These are phyloP conservation scores for Cathartes aura DNA, from an alignment of 2,113 vertebrate genomes.

Conservation along the genomic window DNA sequence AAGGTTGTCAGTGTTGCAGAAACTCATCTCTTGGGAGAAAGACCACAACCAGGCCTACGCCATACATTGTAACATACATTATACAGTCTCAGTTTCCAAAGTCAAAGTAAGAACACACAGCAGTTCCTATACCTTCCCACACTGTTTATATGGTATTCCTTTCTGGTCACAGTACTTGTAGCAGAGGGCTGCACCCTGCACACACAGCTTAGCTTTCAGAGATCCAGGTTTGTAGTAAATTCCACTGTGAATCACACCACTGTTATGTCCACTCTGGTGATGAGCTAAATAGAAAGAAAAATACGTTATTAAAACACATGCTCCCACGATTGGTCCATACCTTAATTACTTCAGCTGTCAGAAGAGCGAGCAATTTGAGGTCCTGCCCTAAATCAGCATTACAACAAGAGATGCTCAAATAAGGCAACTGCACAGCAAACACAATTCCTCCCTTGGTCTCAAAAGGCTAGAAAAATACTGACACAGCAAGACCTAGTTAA, in stretches of 20 bases:
- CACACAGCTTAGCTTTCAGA: conserved; percentile 93
- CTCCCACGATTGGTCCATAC: background rate
- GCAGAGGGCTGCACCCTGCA: conserved; percentile 86
- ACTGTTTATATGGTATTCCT: conserved; percentile 88
- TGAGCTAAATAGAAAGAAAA: conserved; percentile 74
- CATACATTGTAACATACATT: fast-evolving
- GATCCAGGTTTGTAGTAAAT: conserved; percentile 97
- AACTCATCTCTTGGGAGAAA: background rate
- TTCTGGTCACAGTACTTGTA: conserved; percentile 93
- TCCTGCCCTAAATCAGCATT: background rate
- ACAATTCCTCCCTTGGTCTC: background rate
- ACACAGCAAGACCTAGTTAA: background rate
- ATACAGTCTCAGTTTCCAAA: background rate
- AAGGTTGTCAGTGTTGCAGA: background rate
- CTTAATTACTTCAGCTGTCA: background rate
- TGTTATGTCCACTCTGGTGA: conserved; percentile 97
- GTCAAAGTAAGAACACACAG: background rate
- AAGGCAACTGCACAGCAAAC: background rate
- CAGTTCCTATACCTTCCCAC: conserved; percentile 86
- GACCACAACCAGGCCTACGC: fast-evolving
- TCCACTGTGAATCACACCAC: conserved; percentile 97
- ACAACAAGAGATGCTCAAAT: background rate
- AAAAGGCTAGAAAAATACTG: background rate
- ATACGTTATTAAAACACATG: background rate
- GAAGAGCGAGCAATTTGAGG: background rate